These are phyloP conservation scores for Erythrocercus mccallii DNA, from an alignment of 2,113 vertebrate genomes.

Conservation along the genomic window DNA sequence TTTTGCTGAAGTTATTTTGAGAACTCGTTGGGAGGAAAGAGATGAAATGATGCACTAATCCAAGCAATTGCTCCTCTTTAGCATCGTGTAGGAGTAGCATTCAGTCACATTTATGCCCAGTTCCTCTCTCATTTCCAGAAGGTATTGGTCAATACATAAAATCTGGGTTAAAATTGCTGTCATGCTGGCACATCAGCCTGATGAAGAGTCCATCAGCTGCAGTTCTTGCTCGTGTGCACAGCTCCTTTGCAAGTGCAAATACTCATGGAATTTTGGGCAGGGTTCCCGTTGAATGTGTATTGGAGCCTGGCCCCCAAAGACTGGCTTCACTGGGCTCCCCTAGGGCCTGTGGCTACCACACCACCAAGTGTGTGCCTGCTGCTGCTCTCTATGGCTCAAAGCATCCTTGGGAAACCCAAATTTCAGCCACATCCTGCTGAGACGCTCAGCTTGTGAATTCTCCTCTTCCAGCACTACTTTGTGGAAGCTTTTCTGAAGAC, in stretches of 20 bases:
- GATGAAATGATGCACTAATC: background rate
- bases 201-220: background rate
- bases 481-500: background rate
- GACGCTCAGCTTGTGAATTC: background rate
- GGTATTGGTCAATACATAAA: background rate
- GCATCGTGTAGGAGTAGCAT: background rate
- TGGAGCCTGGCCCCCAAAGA: background rate
- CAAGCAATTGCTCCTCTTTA: constrained; percentile 14
- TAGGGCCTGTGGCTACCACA: background rate
- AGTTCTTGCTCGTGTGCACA: background rate
- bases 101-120: background rate
- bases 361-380: background rate
- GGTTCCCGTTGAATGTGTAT: accelerated
- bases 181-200: background rate
- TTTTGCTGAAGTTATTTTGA: constrained; percentile 23
- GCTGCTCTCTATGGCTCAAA: background rate
- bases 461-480: background rate
- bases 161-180: background rate
- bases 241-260: background rate
- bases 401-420: background rate
- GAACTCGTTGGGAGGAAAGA: background rate
- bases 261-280: background rate
- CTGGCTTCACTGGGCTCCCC: background rate
- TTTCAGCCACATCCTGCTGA: background rate
- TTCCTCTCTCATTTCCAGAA: background rate